Conservation (phyloP, 2,888 invertebrate genomes). For the Eilema caniola region DNA sequence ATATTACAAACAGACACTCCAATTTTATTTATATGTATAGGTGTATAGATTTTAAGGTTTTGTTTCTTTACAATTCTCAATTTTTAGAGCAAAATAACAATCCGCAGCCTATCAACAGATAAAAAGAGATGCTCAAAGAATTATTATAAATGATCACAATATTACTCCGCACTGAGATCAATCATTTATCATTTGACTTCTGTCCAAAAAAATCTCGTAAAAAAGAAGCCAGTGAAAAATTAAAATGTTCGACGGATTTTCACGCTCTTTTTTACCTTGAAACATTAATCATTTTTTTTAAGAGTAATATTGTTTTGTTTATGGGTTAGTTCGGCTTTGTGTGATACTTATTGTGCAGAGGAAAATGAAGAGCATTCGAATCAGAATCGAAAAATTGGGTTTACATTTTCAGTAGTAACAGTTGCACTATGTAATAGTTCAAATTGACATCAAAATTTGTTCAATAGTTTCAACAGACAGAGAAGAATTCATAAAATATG, state of each 20-base stretch:
- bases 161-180: slow-evolving; percentile 35
- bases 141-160: slow-evolving; percentile 46
- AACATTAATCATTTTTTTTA: slow-evolving; percentile 14
- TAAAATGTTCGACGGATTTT: slow-evolving; percentile 29
- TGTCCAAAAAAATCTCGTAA: slow-evolving; percentile 23
- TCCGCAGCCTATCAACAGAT: slow-evolving; percentile 4
- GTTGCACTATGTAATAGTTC: too few relatives aligned
- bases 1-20: too few relatives aligned
- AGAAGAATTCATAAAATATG: too few relatives aligned
- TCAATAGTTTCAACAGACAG: too few relatives aligned
- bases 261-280: slow-evolving; percentile 4
- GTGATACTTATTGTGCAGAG: neutral
- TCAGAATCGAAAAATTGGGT: neutral
- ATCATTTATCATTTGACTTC: slow-evolving; percentile 40
- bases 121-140: slow-evolving; percentile 19
- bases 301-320: slow-evolving; percentile 2
- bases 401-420: neutral
- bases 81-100: neutral
- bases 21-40: too few relatives aligned
- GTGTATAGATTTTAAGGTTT: neutral
- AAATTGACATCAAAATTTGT: too few relatives aligned
- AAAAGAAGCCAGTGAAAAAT: slow-evolving; percentile 40
- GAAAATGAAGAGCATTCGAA: neutral
- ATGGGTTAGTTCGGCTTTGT: neutral
- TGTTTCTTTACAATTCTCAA: neutral